These are phyloP conservation scores for Muscidifurax raptorellus DNA, from an alignment of 1,140 invertebrate species.

Conservation along the genomic window DNA sequence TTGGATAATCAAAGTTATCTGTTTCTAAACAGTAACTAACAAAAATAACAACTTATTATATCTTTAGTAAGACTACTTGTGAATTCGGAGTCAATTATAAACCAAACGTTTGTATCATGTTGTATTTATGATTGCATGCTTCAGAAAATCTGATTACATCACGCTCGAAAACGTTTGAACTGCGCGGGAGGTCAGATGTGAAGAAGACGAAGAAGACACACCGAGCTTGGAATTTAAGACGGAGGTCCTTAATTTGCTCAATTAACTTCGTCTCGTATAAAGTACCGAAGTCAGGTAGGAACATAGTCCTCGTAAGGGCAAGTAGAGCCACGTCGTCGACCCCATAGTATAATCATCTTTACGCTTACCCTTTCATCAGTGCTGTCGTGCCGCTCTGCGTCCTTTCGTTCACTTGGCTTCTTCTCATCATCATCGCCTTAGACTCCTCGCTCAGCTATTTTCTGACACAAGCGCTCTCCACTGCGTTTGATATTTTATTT, in stretches of 20 bases:
- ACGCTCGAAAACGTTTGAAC: neutral
- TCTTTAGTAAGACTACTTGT: no score
- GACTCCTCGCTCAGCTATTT: neutral
- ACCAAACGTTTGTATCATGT: no score
- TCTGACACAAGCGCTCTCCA: neutral
- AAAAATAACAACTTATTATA: no score
- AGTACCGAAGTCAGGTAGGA: neutral
- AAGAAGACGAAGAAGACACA: neutral
- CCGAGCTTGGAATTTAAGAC: neutral
- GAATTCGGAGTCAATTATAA: no score
- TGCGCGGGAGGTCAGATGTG: neutral
- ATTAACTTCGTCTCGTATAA: neutral
- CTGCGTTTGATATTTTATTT: no score
- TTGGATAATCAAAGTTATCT: no score
- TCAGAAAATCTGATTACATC: neutral
- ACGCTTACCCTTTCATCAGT: slow-evolving; percentile 1
- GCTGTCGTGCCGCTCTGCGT: no score
- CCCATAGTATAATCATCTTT: neutral
- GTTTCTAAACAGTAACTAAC: no score
- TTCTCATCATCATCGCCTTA: neutral
- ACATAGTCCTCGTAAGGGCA: neutral
- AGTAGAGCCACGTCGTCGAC: neutral
- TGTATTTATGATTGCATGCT: neutral
- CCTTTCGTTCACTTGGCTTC: neutral
- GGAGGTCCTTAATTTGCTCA: neutral